These are phyloP conservation scores for Plectrocnemia conspersa DNA, from an alignment of 1,140 invertebrate species.

Conservation along the genomic window DNA sequence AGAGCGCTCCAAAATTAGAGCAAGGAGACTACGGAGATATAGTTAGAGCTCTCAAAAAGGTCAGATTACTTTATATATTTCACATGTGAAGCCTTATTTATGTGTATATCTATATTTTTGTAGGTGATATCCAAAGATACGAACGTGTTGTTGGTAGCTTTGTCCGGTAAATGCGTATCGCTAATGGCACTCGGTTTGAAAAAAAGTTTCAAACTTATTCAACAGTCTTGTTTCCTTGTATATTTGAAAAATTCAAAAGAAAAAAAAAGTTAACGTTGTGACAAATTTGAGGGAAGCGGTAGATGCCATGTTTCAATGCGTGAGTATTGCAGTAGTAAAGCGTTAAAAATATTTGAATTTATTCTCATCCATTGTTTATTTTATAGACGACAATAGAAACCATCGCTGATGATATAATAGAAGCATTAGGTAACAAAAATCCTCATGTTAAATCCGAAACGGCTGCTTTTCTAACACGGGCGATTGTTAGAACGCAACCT, in stretches of 20 bases:
- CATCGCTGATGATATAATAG: constrained; percentile 79
- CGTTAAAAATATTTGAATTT: not conserved
- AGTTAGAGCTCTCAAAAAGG: constrained; percentile 83
- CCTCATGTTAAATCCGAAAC: constrained; percentile 92
- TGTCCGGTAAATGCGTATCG: constrained; percentile 81
- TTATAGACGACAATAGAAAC: constrained; percentile 77
- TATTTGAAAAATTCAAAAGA: constrained; percentile 96
- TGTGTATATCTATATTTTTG: constrained; percentile 33
- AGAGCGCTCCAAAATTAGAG: constrained; percentile 79
- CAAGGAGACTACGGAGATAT: constrained; percentile 90
- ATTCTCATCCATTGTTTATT: constrained; percentile 20
- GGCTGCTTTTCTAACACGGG: constrained; percentile 78
- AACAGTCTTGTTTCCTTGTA: constrained; percentile 67
- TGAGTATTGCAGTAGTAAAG: constrained; percentile 48
- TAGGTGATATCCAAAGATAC: constrained; percentile 87
- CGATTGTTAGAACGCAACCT: constrained; percentile 75
- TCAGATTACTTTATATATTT: constrained; percentile 46
- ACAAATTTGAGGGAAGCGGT: constrained; percentile 81
- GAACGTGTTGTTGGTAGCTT: constrained; percentile 88
- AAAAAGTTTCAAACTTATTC: constrained; percentile 86
- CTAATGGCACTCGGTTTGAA: constrained; percentile 82
- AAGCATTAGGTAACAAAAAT: constrained; percentile 91
- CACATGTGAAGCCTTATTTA: too few relatives aligned
- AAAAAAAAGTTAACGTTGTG: constrained; percentile 93
- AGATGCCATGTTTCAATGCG: constrained; percentile 81